Base-by-base conservation (phyloP, 1,140 invertebrate genomes). In the Capitella teleta region DNA sequence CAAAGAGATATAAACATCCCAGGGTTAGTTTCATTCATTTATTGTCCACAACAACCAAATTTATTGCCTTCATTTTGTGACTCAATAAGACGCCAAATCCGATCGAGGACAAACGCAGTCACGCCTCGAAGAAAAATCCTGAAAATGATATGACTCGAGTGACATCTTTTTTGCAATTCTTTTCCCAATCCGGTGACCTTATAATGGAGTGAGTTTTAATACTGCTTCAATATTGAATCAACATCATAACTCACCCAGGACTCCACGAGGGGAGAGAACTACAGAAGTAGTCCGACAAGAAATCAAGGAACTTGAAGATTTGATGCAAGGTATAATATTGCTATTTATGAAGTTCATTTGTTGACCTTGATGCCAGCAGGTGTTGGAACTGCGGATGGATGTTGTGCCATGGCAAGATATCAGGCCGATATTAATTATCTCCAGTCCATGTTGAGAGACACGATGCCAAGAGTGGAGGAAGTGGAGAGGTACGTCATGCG, bases 231-330 rank as follows among this genome's bases (percentile, higher is more conserved):
- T 16, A 6, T 40, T 40, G 25, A 40, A 40, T 40, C 21, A 21
- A 8, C 25, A 5, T 8, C 38, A n/a, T 16, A 40, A 21, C 25
- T 40, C 25, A 40, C 16, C 19, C 45, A 37, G 37, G 34, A 47
- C 24, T 37, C 26, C 14, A 6, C 10, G 43, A 19, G 49, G 45
- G 5, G 44, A 42, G 5, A 57, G 58, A 52, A 57, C 45, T 36
- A 21, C 28, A 38, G 48, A 51, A 40, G 49, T 56, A n/a, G 46
- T 61, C 5, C 45, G 57, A 28, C 56, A 58, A 47, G 60, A 61
- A 56, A 58, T 61, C 23, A 18, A 40, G 46, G 60, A 61, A 48
- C 43, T 61, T 18, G 60, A 61, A 50, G 54, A 60, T 28, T 36
- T 60, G 14, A 47, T 60, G 52, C 49, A 54, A 48, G 58, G 58